phyloP scores from a whole-genome alignment of 1,140 invertebrate species.

The Zaprionus vittiger region DNA sequence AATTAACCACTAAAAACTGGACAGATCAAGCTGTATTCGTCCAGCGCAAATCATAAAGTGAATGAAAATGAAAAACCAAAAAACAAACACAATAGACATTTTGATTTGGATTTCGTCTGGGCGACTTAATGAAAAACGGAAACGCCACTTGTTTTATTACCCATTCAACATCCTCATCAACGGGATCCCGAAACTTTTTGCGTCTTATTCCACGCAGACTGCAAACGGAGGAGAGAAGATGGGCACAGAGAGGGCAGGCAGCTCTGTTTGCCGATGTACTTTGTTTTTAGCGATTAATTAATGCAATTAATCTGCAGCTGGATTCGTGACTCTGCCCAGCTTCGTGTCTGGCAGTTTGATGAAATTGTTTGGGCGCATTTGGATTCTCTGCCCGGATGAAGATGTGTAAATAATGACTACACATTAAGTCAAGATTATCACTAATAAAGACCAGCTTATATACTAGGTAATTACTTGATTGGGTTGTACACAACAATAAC shows the following conservation, averaged over 20 bases:
- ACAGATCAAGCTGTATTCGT: slow-evolving; percentile 23
- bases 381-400: slow-evolving; percentile 46
- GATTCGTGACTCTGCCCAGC: slow-evolving; percentile 30
- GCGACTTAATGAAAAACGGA: slow-evolving; percentile 81
- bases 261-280: slow-evolving; percentile 63
- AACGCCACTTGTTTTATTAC: slow-evolving; percentile 73
- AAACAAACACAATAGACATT: slow-evolving; percentile 28
- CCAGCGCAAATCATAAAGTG: neutral
- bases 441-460: slow-evolving; percentile 53
- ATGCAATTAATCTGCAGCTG: slow-evolving; percentile 79
- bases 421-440: slow-evolving; percentile 76
- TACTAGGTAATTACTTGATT: slow-evolving; percentile 12
- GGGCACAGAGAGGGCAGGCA: neutral
- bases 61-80: neutral
- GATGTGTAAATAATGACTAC: slow-evolving; percentile 73
- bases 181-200: slow-evolving; percentile 35
- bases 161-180: slow-evolving; percentile 43
- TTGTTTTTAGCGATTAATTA: slow-evolving; percentile 83
- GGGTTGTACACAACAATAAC: neutral
- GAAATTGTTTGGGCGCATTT: slow-evolving; percentile 78
- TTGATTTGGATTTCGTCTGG: slow-evolving; percentile 56
- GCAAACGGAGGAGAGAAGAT: neutral
- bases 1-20: slow-evolving; percentile 40
- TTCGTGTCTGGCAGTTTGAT: slow-evolving; percentile 53
- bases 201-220: slow-evolving; percentile 41